A percentile compares a stretch with the other conserved stretches of the same genome.
phyloP scores from a whole-genome alignment of 2,113 vertebrate species.

The Trogon melanurus region DNA sequence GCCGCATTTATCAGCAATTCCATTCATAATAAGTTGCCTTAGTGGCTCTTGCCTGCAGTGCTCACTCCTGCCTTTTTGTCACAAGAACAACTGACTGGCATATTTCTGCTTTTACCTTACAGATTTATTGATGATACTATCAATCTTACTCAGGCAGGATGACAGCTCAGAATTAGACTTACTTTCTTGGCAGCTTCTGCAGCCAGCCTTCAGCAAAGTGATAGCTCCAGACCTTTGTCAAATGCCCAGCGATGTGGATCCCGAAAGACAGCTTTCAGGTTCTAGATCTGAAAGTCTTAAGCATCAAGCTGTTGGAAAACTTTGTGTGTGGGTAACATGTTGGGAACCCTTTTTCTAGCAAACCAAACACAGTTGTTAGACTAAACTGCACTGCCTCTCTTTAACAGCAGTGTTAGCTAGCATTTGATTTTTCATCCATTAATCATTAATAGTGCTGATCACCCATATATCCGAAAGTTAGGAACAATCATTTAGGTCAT shows the following conservation, averaged over 20 bases:
- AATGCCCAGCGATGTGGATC: background rate
- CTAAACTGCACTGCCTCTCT: background rate
- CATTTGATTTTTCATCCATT: background rate
- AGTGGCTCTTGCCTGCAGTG: conserved; percentile 50
- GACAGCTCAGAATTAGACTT: conserved; percentile 58
- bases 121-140: conserved; percentile 69
- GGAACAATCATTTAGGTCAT: background rate
- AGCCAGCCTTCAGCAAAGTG: conserved; percentile 11
- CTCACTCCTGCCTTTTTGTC: conserved; percentile 27
- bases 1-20: conserved; percentile 50
- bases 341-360: background rate
- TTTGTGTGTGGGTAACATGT: background rate
- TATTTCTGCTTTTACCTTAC: conserved; percentile 58
- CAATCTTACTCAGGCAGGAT: conserved; percentile 58
- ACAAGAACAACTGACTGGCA: conserved; percentile 25
- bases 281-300: background rate
- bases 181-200: conserved; percentile 35
- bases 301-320: background rate
- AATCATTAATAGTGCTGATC: background rate
- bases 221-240: conserved; percentile 1
- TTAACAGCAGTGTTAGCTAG: background rate
- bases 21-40: conserved; percentile 42
- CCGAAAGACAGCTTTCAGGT: background rate
- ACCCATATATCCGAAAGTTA: background rate
- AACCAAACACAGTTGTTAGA: background rate